Evolutionary conservation across 2,113 vertebrate species (phyloP).

Genomic region (Phalacrocorax brasilianus): DNA sequence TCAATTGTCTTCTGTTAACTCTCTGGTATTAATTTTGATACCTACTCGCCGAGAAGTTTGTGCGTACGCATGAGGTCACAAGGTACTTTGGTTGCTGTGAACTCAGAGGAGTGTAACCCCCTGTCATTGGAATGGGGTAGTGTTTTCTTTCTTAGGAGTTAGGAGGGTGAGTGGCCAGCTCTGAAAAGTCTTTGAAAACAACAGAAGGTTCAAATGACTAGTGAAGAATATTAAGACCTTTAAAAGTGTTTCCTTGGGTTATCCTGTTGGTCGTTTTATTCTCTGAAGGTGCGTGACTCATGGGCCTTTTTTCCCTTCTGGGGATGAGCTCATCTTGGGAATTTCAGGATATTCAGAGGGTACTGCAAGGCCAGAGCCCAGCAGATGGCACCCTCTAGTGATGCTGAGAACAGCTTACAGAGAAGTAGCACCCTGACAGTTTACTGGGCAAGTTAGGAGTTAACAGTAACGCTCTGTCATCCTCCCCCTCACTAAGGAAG

Average conservation of each 20-base stretch:
- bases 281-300: background rate
- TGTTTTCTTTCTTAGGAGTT: too few relatives aligned
- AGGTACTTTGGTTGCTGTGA: background rate
- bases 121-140: background rate
- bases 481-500: background rate
- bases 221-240: background rate
- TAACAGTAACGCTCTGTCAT: background rate
- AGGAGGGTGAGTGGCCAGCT: background rate
- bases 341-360: background rate
- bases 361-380: background rate
- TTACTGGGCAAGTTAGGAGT: background rate
- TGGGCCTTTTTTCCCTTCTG: background rate
- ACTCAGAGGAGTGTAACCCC: too few relatives aligned
- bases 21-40: background rate
- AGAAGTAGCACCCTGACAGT: background rate
- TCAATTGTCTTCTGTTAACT: background rate
- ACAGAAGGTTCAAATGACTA: background rate
- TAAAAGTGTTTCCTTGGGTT: background rate
- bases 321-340: background rate
- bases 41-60: background rate
- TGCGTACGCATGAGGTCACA: background rate
- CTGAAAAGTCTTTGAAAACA: background rate
- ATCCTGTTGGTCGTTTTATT: rapidly evolving
- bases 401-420: background rate
- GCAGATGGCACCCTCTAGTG: slow-evolving; percentile 30